A percentile compares a stretch with the other conserved stretches of the same genome.
Conservation (phyloP, 2,797 vertebrate species). For the Pampus argenteus region DNA sequence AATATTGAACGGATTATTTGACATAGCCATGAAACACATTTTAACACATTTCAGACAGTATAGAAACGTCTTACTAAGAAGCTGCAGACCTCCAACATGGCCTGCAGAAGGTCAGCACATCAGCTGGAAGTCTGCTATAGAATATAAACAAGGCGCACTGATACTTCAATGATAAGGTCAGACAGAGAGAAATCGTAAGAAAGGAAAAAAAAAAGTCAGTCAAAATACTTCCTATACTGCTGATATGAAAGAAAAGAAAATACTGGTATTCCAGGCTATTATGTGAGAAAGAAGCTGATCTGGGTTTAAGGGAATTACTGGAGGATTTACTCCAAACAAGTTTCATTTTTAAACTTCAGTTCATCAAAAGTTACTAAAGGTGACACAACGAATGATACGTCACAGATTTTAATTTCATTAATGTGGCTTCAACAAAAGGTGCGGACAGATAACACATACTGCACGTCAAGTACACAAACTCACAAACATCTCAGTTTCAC, state of each 20-base stretch:
- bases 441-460: background rate
- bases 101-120: slow-evolving; percentile 53
- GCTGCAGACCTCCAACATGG: slow-evolving; percentile 29
- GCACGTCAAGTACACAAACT: background rate
- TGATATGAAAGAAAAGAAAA: too few species aligned
- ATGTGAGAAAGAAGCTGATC: slow-evolving; percentile 6
- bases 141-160: slow-evolving; percentile 22
- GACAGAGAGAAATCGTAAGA: slow-evolving; percentile 2
- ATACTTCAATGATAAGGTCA: slow-evolving; percentile 50
- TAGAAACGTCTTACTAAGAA: background rate
- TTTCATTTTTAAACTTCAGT: slow-evolving; percentile 2
- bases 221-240: too few species aligned
- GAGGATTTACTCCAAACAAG: slow-evolving; percentile 20
- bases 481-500: background rate
- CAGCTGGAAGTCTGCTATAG: slow-evolving; percentile 36
- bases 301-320: background rate
- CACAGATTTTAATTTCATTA: background rate
- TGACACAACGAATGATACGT: background rate
- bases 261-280: slow-evolving; percentile 1
- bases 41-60: background rate
- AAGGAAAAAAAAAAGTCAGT: background rate
- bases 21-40: too few species aligned
- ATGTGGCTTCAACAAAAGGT: background rate
- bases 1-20: too few species aligned
- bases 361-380: background rate